phyloP scores from a whole-genome alignment of 2,797 vertebrate genomes.

The Chanos chanos region DNA sequence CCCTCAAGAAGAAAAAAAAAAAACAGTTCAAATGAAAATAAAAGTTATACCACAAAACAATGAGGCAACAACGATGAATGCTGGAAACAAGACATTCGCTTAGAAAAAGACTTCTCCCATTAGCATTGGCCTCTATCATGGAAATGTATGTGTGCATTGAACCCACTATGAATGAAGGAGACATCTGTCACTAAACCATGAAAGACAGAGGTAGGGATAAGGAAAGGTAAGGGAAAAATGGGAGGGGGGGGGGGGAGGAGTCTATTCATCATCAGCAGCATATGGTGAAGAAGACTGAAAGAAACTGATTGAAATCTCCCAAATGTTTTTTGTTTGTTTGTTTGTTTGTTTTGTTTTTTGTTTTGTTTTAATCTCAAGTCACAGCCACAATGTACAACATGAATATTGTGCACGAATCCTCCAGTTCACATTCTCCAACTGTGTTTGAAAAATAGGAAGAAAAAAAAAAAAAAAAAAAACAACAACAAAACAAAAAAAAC shows the following conservation, averaged over 20 bases:
- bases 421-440: constrained; percentile 40
- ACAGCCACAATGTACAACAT: constrained; percentile 37
- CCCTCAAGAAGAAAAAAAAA: neutral
- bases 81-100: constrained; percentile 24
- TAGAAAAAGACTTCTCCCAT: no score
- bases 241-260: constrained; percentile 40
- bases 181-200: constrained; percentile 40
- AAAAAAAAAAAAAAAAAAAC: constrained; percentile 36
- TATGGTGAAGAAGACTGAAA: constrained; percentile 56
- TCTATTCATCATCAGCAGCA: constrained; percentile 29
- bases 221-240: neutral
- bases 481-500: constrained; percentile 33
- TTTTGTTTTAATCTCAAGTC: constrained; percentile 50
- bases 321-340: no score
- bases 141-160: constrained; percentile 26
- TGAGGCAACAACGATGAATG: constrained; percentile 31
- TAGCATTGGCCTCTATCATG: no score
- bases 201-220: constrained; percentile 46
- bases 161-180: constrained; percentile 20
- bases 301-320: constrained; percentile 66
- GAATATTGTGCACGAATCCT: constrained; percentile 13
- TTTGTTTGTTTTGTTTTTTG: no score
- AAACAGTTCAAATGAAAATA: constrained; percentile 22
- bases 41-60: constrained; percentile 12
- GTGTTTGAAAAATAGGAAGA: constrained; percentile 6